Evolutionary conservation across 2,797 vertebrate genomes (phyloP).

Genomic region (Clarias pachynema): DNA sequence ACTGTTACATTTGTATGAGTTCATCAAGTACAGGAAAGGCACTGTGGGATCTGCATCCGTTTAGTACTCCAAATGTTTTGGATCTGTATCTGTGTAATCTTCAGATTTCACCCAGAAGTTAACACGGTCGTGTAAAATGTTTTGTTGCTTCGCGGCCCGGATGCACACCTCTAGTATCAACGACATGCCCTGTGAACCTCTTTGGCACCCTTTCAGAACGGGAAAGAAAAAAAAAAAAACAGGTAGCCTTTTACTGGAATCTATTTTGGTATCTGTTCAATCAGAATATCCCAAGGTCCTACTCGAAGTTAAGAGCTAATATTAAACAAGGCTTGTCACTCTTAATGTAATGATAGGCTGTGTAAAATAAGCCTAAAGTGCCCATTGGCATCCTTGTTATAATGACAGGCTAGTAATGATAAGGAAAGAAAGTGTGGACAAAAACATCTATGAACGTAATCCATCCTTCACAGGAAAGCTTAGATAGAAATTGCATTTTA

Average conservation of each 20-base stretch:
- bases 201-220: neutral
- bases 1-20: neutral
- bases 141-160: neutral
- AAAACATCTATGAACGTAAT: slow-evolving; percentile 15
- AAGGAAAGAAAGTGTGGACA: slow-evolving; percentile 12
- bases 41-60: neutral
- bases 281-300: slow-evolving; percentile 5
- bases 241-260: neutral
- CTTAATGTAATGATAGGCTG: neutral
- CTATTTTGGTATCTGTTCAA: neutral
- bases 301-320: slow-evolving; percentile 66
- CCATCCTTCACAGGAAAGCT: slow-evolving; percentile 15
- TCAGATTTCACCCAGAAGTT: neutral
- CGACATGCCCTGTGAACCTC: neutral
- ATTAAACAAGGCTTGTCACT: slow-evolving; percentile 56
- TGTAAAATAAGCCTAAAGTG: slow-evolving; percentile 37
- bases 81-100: neutral
- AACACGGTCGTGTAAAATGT: too few relatives aligned
- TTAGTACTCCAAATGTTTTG: neutral
- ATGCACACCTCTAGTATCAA: neutral
- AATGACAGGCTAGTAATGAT: slow-evolving; percentile 41
- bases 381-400: slow-evolving; percentile 36
- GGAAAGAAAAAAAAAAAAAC: neutral
- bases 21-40: neutral
- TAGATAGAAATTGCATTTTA: slow-evolving; percentile 28